Evolutionary conservation across 2,888 invertebrate species (phyloP).

Genomic region (Lathronympha strigana): DNA sequence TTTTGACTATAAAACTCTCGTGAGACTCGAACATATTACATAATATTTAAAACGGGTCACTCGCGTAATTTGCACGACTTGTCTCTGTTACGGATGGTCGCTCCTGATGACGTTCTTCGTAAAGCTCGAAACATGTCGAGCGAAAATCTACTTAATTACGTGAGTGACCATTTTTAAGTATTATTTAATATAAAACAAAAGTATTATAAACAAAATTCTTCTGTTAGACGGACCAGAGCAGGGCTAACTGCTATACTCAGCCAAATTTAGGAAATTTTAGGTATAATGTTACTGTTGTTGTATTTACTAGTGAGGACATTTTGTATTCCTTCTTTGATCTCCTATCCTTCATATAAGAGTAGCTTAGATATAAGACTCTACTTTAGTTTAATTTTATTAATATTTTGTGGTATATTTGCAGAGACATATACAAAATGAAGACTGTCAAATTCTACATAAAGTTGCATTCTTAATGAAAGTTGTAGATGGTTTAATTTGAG

Average conservation of each 20-base stretch:
- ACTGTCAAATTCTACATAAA: background rate
- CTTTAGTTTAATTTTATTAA: constrained; percentile 20
- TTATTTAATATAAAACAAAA: no score
- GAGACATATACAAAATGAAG: background rate
- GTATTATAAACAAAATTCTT: background rate
- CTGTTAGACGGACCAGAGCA: background rate
- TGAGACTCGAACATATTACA: no score
- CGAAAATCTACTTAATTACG: no score
- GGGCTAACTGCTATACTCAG: constrained; percentile 12
- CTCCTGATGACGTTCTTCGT: no score
- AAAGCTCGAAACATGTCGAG: no score
- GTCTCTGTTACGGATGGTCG: no score
- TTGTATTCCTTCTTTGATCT: constrained; percentile 46
- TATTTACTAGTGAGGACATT: constrained; percentile 29
- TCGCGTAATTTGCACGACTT: no score
- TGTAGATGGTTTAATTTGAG: no score
- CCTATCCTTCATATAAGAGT: constrained; percentile 39
- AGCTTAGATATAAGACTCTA: constrained; percentile 33
- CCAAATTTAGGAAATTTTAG: background rate
- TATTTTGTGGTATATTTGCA: constrained; percentile 19
- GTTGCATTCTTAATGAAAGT: no score
- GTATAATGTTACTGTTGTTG: constrained; percentile 8
- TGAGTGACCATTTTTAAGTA: background rate
- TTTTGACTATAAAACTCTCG: no score
- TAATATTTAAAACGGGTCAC: no score